Evolutionary conservation across 2,797 vertebrate species (phyloP).

Genomic region (Notamacropus eugenii): DNA sequence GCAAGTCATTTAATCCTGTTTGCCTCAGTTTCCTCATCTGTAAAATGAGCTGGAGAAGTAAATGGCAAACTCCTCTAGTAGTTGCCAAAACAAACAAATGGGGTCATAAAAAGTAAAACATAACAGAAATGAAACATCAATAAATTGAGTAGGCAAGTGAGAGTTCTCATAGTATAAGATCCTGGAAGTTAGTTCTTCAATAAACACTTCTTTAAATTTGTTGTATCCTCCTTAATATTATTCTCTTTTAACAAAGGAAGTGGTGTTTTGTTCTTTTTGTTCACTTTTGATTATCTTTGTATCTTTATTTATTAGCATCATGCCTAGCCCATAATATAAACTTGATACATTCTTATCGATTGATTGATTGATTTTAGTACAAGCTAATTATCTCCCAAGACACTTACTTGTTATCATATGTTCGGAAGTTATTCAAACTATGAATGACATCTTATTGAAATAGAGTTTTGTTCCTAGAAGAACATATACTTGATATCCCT

Average conservation of each 20-base stretch:
- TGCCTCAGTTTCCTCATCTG: too few species aligned
- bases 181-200: too few species aligned
- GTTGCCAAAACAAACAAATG: too few species aligned
- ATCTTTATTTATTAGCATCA: neutral
- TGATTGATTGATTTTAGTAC: neutral
- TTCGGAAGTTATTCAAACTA: neutral
- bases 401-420: neutral
- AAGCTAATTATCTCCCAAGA: neutral
- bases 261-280: neutral
- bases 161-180: too few species aligned
- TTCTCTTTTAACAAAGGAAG: neutral
- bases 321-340: neutral
- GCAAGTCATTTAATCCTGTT: too few species aligned
- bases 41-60: too few species aligned
- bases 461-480: neutral
- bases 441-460: neutral
- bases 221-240: neutral
- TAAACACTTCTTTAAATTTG: too few species aligned
- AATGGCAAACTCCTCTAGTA: too few species aligned
- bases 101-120: too few species aligned
- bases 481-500: neutral
- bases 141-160: too few species aligned
- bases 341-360: neutral
- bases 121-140: too few species aligned
- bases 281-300: neutral